Conservation (phyloP, 1,140 invertebrate species). For the Drosophila chauvacae region DNA sequence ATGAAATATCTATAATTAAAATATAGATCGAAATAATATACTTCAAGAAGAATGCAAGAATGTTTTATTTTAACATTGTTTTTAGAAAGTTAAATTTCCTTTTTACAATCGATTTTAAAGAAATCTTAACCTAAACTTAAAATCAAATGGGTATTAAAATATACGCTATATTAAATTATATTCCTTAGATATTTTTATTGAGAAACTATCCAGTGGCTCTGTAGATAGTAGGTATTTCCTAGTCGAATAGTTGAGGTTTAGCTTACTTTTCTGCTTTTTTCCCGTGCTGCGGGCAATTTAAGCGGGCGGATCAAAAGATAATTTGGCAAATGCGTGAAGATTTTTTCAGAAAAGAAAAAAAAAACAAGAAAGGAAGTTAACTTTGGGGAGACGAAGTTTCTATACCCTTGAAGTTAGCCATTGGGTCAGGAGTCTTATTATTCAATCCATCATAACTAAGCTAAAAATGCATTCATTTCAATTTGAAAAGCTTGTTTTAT, state of each 20-base stretch:
- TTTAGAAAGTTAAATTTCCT: not conserved
- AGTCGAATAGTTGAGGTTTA: not conserved
- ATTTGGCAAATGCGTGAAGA: conserved; percentile 84
- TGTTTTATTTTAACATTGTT: no score
- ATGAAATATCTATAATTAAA: not conserved
- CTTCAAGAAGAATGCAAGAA: no score
- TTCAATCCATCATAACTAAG: not conserved
- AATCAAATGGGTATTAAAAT: no score
- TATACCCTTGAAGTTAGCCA: not conserved
- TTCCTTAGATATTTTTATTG: not conserved
- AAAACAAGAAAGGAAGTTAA: not conserved
- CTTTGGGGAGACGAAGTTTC: not conserved
- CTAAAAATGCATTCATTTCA: not conserved
- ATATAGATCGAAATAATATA: no score
- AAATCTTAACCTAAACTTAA: no score
- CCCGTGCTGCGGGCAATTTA: conserved; percentile 53
- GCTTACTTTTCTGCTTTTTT: not conserved
- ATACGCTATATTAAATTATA: not conserved
- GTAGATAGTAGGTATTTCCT: not conserved
- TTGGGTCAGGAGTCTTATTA: not conserved
- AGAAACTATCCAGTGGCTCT: not conserved
- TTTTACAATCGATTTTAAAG: no score
- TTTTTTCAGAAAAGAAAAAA: conserved; percentile 62
- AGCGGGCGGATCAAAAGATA: conserved; percentile 83
- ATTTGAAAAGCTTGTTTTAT: not conserved